These are phyloP conservation scores for human (Homo sapiens) DNA, from an alignment of 2,113 vertebrate species.

Conservation along the genomic window DNA sequence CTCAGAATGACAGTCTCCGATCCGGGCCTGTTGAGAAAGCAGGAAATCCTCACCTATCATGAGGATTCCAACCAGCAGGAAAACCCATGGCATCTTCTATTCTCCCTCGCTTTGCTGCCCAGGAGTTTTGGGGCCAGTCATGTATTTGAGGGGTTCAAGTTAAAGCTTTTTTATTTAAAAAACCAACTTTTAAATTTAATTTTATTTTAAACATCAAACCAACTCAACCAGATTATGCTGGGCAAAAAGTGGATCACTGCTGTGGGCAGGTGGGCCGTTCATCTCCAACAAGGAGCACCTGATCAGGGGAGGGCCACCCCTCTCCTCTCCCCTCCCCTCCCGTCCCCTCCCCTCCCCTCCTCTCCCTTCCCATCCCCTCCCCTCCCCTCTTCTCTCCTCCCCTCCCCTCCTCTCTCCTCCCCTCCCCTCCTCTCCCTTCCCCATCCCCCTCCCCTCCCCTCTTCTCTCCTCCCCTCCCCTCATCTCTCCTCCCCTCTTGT, in stretches of 20 bases:
- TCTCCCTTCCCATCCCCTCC: no score
- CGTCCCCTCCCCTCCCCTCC: fast-evolving
- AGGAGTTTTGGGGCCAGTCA: neutral
- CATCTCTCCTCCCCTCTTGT: no score
- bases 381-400: no score
- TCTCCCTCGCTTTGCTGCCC: neutral
- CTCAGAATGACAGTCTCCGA: neutral
- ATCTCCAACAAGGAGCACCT: neutral
- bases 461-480: no score
- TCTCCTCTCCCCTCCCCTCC: fast-evolving
- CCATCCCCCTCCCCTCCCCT: no score
- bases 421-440: no score
- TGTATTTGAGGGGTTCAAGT: neutral
- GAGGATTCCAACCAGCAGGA: neutral
- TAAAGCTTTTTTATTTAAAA: neutral
- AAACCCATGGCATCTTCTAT: fast-evolving
- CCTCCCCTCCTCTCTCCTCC: no score
- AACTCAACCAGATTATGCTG: neutral
- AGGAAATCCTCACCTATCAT: neutral
- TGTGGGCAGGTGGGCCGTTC: neutral
- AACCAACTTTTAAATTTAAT: neutral
- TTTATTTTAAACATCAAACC: neutral
- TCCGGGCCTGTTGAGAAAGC: no score
- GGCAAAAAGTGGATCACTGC: neutral
- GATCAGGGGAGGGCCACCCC: neutral